Evolutionary conservation across 2,888 invertebrate species (phyloP), one percentile per base, ranked within the genome.

Genomic region (Meloe dianella): DNA sequence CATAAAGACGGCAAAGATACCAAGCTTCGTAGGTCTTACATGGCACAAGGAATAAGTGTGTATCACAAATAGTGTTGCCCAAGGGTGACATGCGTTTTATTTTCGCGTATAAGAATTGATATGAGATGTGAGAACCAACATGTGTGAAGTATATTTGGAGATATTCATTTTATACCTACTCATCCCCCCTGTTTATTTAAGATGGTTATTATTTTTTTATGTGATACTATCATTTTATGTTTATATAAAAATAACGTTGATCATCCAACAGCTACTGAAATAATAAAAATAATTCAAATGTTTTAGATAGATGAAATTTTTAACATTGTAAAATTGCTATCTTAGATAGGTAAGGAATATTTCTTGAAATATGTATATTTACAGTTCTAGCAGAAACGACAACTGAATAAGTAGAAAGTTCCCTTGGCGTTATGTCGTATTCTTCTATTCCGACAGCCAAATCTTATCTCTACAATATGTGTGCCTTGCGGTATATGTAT

Each of bases 381-480:
- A 71, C 66, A 73, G 68, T 68, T 65, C 68, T 70, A 68, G 63
- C 56, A 67, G 58, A 69, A 66, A 67, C 72, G 74, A 72, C 73
- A 71, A 66, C 67, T 67, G 74, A 73, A 74, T 72, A 74, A 69
- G 65, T 67, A 70, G 72, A 70, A 73, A 71, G 74, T 74, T 75
- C 72, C 73, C 74, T 63, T 69, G 69, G 68, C 71, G 73, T 57
- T 64, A 32, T 65, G 69, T 66, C 62, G 65, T 67, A 74, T 74
- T 74, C 71, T 74, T 75, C 73, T 69, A 64, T 73, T 71, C 73
- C 71, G 70, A 71, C 75, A 72, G 71, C 74, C 71, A 77, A 79
- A 80, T 79, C 79, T 80, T 80, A 80, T 81, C 80, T 80, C 80
- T 80, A 75, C 73, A 78, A 80, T 79, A 77, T 78, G 76, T 77